phyloP scores from a whole-genome alignment of 2,797 vertebrate genomes.

The Sebastiscus tertius region DNA sequence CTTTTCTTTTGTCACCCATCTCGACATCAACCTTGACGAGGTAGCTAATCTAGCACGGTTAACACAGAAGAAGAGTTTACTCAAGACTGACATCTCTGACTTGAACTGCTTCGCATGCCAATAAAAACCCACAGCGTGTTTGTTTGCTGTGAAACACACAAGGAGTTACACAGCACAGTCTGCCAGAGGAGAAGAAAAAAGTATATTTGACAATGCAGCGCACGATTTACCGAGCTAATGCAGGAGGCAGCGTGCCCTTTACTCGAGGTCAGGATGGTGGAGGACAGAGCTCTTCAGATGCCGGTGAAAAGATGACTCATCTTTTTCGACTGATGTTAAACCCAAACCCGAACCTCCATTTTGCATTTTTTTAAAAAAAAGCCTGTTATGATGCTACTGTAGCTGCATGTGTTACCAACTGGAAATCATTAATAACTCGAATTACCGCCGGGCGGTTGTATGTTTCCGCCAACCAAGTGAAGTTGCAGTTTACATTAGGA shows the following conservation, averaged over 20 bases:
- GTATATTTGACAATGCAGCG: neutral
- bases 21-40: neutral
- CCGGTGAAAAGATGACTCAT: neutral
- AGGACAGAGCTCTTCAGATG: neutral
- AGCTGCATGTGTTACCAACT: neutral
- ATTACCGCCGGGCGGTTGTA: neutral
- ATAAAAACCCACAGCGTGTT: neutral
- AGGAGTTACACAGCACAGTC: neutral
- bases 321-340: neutral
- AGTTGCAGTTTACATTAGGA: neutral
- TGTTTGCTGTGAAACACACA: slow-evolving; percentile 19
- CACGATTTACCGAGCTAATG: neutral
- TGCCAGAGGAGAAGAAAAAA: neutral
- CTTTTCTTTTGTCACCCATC: neutral
- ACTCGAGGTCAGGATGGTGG: neutral
- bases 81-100: neutral
- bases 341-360: neutral
- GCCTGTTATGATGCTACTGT: neutral
- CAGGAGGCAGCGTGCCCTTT: neutral
- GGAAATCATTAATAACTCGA: neutral
- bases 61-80: neutral
- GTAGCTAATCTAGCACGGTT: neutral
- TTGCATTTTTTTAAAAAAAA: neutral
- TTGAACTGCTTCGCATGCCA: neutral
- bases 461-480: neutral